Evolutionary conservation across 2,888 invertebrate genomes (phyloP), one percentile per base, ranked within the genome.

Genomic region (Nephrotoma flavescens): DNA sequence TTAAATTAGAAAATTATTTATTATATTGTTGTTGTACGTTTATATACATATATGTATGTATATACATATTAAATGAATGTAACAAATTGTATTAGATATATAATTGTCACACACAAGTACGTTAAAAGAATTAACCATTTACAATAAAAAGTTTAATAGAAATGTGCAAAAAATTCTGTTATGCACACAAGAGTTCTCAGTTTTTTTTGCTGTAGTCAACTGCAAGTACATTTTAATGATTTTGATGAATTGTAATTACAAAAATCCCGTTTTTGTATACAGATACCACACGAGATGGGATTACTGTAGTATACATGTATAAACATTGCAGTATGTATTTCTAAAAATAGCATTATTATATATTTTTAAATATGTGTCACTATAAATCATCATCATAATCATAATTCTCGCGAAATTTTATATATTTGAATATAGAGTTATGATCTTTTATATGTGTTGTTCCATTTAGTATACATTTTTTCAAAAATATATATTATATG

Each of bases 371-470:
- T 71, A 71, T 71, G 85, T 85, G 85, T 85, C 85, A 85, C 44
- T 85, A 85, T 85, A 85, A 85, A 85, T 85, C 85, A 85, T 85
- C 85, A 85, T 85, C 85, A 85, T 85, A 85, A 85, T 85, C 85
- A 45, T 31, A 85, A 45, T 85, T 85, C 42, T 85, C 85, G 85
- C 85, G 85, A 71, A 71, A 71, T 71, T 71, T 71, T 71, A 9
- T 31, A 71, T 71, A 31, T 71, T 11, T 31, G 15, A 15, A 52
- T 52, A 52, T 52, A 52, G 5, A 52, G 5, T 15, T 52, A 15
- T 15, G 15, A 2, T 15, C 15, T 15, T 52, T 15, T 52, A 11
- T 52, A 4, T 52, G 15, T 52, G 31, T 31, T 31, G 31, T 31
- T 31, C 3, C 2, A 31, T 31, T 31, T 31, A 31, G 31, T 71